These are phyloP conservation scores for Dreissena rostriformis DNA, from an alignment of 1,140 invertebrate species.

Conservation along the genomic window DNA sequence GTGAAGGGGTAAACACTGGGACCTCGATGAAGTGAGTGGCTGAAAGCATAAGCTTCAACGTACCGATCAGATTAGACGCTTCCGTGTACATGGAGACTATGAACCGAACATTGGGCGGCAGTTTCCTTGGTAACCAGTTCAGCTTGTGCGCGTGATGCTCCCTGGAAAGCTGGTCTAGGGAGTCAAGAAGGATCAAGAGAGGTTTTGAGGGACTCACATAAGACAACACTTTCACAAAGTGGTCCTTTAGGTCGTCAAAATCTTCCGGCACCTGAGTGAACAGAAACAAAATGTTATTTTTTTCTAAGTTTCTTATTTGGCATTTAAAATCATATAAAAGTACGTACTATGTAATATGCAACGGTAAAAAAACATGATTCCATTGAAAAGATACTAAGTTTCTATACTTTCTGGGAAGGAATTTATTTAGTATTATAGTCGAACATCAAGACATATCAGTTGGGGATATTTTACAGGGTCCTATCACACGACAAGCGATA, in stretches of 20 bases:
- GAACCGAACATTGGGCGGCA: slow-evolving; percentile 68
- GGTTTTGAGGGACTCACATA: slow-evolving; percentile 57
- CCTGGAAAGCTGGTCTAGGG: slow-evolving; percentile 69
- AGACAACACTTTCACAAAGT: slow-evolving; percentile 54
- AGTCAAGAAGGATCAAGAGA: slow-evolving; percentile 74
- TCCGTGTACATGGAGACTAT: slow-evolving; percentile 68
- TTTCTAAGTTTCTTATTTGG: too few species aligned
- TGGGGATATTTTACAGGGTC: too few species aligned
- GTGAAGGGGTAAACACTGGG: slow-evolving; percentile 58
- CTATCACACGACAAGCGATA: too few species aligned
- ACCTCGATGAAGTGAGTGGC: slow-evolving; percentile 66
- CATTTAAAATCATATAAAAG: too few species aligned
- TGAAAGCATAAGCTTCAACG: slow-evolving; percentile 85
- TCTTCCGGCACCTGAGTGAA: slow-evolving; percentile 49
- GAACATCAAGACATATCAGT: too few species aligned
- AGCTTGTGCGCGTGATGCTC: slow-evolving; percentile 66
- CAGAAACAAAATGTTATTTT: too few species aligned
- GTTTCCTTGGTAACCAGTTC: slow-evolving; percentile 70
- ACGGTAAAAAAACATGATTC: too few species aligned
- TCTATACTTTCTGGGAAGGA: too few species aligned
- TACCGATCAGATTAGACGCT: slow-evolving; percentile 46
- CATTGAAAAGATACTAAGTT: too few species aligned
- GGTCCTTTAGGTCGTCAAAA: slow-evolving; percentile 55
- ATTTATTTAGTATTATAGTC: too few species aligned
- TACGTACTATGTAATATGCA: too few species aligned